A percentile compares a stretch with the other conserved stretches of the same genome.
These are phyloP conservation scores for Morpho deidamia DNA, from an alignment of 2,888 invertebrate genomes.

Conservation along the genomic window DNA sequence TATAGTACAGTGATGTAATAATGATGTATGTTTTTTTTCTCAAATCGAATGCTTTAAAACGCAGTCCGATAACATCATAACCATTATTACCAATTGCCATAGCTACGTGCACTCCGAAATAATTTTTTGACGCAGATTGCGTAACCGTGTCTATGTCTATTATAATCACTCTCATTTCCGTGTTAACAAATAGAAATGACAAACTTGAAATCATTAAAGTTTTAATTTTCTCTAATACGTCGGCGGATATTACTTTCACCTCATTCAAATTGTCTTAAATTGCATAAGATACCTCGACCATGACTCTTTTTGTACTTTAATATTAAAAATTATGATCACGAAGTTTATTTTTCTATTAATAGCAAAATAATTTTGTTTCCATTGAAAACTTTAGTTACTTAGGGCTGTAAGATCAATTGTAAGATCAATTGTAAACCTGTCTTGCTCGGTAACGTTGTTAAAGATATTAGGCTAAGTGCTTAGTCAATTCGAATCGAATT, in stretches of 20 bases:
- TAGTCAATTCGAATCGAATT: too few relatives aligned
- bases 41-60: not conserved
- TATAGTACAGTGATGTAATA: too few relatives aligned
- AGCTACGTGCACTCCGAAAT: not conserved
- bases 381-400: too few relatives aligned
- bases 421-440: too few relatives aligned
- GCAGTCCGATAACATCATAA: not conserved
- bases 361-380: too few relatives aligned
- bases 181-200: not conserved
- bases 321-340: too few relatives aligned
- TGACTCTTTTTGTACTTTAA: not conserved
- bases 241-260: slow-evolving; percentile 8
- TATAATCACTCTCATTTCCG: not conserved
- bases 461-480: too few relatives aligned
- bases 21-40: not conserved
- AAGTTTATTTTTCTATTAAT: too few relatives aligned
- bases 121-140: slow-evolving; percentile 1
- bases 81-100: not conserved
- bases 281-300: not conserved
- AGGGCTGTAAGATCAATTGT: too few relatives aligned
- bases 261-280: not conserved
- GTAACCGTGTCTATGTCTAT: not conserved
- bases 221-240: not conserved
- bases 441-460: too few relatives aligned
- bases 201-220: not conserved